These are phyloP conservation scores for Olivierus martensii DNA, from an alignment of 1,140 invertebrate genomes.

Conservation along the genomic window DNA sequence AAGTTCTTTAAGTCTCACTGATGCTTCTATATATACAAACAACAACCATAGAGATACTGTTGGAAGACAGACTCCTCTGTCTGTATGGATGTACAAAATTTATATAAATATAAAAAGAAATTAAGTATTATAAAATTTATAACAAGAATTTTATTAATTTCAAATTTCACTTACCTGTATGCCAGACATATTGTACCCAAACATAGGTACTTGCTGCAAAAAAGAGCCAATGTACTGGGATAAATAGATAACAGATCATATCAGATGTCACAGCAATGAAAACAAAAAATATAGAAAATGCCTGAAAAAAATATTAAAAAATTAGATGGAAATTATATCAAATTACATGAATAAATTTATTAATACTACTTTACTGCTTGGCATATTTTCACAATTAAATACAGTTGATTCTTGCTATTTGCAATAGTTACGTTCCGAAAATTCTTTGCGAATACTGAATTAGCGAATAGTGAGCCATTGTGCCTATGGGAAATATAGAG, in stretches of 20 bases:
- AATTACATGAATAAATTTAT: too few relatives aligned
- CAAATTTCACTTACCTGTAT: conserved; percentile 57
- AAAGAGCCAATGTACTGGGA: conserved; percentile 95
- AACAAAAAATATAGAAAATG: conserved; percentile 96
- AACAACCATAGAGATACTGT: conserved; percentile 88
- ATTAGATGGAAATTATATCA: too few relatives aligned
- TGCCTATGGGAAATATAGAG: too few relatives aligned
- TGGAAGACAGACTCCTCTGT: conserved; percentile 84
- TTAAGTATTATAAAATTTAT: too few relatives aligned
- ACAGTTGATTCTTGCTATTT: too few relatives aligned
- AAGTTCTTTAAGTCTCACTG: conserved; percentile 68
- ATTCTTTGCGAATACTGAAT: too few relatives aligned
- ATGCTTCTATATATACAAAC: conserved; percentile 90
- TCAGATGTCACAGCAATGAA: conserved; percentile 96
- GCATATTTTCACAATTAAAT: too few relatives aligned
- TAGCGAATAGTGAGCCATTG: too few relatives aligned
- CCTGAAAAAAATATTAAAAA: conserved; percentile 38
- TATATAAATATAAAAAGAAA: conserved; percentile 1
- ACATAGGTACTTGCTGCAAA: conserved; percentile 97
- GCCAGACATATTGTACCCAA: conserved; percentile 98
- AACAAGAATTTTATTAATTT: too few relatives aligned
- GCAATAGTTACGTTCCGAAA: too few relatives aligned
- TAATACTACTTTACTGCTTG: too few relatives aligned
- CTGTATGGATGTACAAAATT: conserved; percentile 45
- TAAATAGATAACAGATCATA: conserved; percentile 98